These are phyloP conservation scores for Megaleporinus macrocephalus DNA, from an alignment of 2,113 vertebrate species.

Conservation along the genomic window DNA sequence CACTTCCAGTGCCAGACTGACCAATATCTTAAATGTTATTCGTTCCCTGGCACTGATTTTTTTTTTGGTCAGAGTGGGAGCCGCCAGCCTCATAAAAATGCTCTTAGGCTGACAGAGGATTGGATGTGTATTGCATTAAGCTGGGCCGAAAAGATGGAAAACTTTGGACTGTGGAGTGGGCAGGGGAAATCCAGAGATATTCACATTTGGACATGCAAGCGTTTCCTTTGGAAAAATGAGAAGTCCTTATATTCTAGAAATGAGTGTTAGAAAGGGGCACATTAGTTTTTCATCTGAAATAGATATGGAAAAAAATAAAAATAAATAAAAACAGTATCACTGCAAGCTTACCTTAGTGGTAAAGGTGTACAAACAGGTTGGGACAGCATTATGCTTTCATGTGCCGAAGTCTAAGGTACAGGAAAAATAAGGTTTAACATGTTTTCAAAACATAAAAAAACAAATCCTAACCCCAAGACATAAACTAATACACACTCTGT, in stretches of 20 bases:
- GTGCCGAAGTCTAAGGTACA: slow-evolving; percentile 85
- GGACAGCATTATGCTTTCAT: slow-evolving; percentile 91
- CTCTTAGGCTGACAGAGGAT: slow-evolving; percentile 7
- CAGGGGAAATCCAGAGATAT: slow-evolving; percentile 7
- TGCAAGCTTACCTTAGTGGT: slow-evolving; percentile 88
- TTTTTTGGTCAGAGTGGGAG: slow-evolving; percentile 8
- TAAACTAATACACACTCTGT: too few species aligned
- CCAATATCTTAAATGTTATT: not conserved
- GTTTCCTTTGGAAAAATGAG: slow-evolving; percentile 38
- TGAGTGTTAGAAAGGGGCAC: not conserved
- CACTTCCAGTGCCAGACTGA: not conserved
- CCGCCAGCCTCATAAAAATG: slow-evolving; percentile 37
- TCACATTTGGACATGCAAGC: slow-evolving; percentile 12
- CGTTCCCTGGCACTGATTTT: not conserved
- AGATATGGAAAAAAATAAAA: not conserved
- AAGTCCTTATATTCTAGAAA: not conserved
- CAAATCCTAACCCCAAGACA: not conserved
- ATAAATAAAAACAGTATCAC: not conserved
- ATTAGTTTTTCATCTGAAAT: not conserved
- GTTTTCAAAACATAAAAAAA: not conserved
- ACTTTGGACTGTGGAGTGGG: not conserved
- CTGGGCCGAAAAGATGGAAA: slow-evolving; percentile 7
- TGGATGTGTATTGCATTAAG: slow-evolving; percentile 37
- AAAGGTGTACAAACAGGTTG: slow-evolving; percentile 96
- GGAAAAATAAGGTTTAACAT: not conserved